Conservation (phyloP, 2,113 vertebrate genomes). For the Vidua chalybeata region DNA sequence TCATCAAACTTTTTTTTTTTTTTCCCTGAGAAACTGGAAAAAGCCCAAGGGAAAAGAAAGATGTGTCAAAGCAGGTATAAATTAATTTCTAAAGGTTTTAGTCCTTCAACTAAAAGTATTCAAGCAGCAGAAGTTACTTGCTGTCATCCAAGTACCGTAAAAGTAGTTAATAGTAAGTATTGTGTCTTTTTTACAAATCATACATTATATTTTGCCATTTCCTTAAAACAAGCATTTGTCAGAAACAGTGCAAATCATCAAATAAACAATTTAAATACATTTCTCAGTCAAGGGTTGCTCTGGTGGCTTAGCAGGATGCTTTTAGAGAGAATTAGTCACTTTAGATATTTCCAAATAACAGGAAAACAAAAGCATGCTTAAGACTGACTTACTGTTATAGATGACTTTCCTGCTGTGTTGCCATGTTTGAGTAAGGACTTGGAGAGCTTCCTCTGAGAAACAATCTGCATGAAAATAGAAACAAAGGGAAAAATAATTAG, state of each 20-base stretch:
- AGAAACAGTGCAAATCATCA: neutral
- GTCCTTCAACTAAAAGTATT: neutral
- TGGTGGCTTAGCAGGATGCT: neutral
- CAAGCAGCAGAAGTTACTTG: neutral
- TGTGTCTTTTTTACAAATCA: neutral
- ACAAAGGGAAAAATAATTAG: neutral
- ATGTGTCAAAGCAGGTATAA: neutral
- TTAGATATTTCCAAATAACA: neutral
- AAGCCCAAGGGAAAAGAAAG: neutral
- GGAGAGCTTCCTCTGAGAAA: conserved; percentile 95
- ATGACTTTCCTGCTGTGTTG: conserved; percentile 91
- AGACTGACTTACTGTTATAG: conserved; percentile 86
- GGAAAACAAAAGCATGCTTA: neutral
- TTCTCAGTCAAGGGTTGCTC: neutral
- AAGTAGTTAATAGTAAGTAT: neutral
- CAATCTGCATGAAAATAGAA: conserved; percentile 81
- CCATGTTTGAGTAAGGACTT: conserved; percentile 93
- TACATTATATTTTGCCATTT: neutral
- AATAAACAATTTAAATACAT: neutral
- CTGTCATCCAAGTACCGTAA: neutral
- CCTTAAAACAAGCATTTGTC: neutral
- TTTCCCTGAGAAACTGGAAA: neutral
- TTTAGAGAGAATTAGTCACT: neutral
- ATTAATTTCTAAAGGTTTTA: neutral
- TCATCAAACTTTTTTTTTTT: neutral